A percentile compares a stretch with the other conserved stretches of the same genome.
Evolutionary conservation across 2,888 invertebrate species (phyloP).

Genomic region (Tanypteryx hageni): DNA sequence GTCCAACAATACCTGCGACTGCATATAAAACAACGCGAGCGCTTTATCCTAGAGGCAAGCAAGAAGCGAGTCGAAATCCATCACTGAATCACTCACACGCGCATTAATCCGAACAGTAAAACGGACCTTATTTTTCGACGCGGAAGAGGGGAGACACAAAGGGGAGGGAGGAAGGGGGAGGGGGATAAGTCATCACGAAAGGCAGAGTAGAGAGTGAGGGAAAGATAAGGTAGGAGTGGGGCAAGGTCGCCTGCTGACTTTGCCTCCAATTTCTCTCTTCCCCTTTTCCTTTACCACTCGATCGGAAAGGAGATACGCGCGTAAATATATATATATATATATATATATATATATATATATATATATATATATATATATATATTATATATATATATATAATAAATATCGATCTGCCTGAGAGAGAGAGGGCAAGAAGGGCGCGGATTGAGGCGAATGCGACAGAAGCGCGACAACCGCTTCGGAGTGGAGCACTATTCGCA

Average conservation of each 20-base stretch:
- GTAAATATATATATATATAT: no score
- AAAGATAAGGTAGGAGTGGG: background rate
- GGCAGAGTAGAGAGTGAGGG: background rate
- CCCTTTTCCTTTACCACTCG: no score
- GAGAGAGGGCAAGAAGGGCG: no score
- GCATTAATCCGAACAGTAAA: background rate
- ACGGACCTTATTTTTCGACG: background rate
- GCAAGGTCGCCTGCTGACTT: conserved; percentile 43
- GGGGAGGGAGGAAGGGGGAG: background rate
- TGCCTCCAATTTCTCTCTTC: background rate
- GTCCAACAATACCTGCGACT: background rate
- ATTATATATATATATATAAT: no score
- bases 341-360: no score
- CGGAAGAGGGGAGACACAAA: background rate
- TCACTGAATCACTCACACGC: background rate
- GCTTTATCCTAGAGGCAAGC: background rate
- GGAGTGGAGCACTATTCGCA: no score
- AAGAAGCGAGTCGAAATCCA: background rate
- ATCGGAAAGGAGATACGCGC: no score
- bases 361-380: no score
- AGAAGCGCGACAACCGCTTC: no score
- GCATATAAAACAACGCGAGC: background rate
- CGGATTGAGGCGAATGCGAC: no score
- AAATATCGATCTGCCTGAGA: no score
- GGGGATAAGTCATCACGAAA: background rate